A percentile compares a stretch with the other conserved stretches of the same genome.
These are phyloP conservation scores for Pseudomugil tenellus DNA, from an alignment of 2,797 vertebrate species.

Conservation along the genomic window DNA sequence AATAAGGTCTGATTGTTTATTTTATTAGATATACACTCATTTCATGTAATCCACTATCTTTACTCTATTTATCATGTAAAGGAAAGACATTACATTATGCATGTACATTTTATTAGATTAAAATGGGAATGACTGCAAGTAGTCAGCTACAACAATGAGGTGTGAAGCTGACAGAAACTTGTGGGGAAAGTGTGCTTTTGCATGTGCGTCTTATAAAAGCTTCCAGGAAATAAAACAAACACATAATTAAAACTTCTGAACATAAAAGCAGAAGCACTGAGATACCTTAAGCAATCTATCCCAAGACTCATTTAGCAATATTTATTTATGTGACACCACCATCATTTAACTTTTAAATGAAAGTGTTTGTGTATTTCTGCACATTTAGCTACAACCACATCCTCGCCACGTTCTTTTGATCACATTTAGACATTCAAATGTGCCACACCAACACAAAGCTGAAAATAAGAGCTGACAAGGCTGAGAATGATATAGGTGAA, in stretches of 20 bases:
- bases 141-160: constrained; percentile 34
- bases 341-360: constrained; percentile 52
- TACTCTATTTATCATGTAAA: no score
- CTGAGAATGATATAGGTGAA: constrained; percentile 52
- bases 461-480: constrained; percentile 55
- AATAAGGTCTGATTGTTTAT: no score
- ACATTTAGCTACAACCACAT: constrained; percentile 19
- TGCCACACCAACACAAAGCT: constrained; percentile 41
- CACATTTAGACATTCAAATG: constrained; percentile 28
- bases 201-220: constrained; percentile 34
- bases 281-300: constrained; percentile 28
- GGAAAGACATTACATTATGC: neutral
- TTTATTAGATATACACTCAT: no score
- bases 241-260: constrained; percentile 29
- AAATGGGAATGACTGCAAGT: constrained; percentile 15
- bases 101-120: constrained; percentile 10
- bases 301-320: constrained; percentile 51
- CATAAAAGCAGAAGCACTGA: constrained; percentile 48
- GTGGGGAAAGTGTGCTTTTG: constrained; percentile 19
- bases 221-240: constrained; percentile 40
- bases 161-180: constrained; percentile 18
- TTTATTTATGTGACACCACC: constrained; percentile 4
- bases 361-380: constrained; percentile 46
- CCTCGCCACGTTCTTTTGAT: constrained; percentile 23
- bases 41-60: no score